phyloP scores from a whole-genome alignment of 2,797 vertebrate species.

The Siniperca obscura region DNA sequence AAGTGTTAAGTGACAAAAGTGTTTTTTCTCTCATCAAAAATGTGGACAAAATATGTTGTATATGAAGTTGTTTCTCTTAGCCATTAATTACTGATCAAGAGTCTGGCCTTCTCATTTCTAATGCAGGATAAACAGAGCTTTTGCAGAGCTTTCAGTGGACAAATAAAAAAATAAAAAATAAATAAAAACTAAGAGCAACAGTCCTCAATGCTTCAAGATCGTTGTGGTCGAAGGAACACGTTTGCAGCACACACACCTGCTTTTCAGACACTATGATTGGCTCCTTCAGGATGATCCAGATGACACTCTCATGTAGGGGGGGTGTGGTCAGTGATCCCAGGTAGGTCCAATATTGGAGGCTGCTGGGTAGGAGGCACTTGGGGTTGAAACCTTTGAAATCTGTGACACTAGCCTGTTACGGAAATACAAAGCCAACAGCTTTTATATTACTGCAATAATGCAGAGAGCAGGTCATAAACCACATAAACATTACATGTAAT shows the following conservation, averaged over 20 bases:
- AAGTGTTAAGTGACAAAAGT: neutral
- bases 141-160: neutral
- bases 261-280: slow-evolving; percentile 92
- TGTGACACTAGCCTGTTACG: slow-evolving; percentile 87
- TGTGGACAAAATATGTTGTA: too few relatives aligned
- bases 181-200: too few relatives aligned
- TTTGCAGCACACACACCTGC: slow-evolving; percentile 87
- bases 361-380: slow-evolving; percentile 92
- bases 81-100: neutral
- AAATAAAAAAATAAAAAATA: too few relatives aligned
- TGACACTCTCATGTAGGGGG: slow-evolving; percentile 94
- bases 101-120: neutral
- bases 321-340: slow-evolving; percentile 95
- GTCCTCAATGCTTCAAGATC: neutral
- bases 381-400: slow-evolving; percentile 94
- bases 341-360: slow-evolving; percentile 95
- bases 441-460: neutral
- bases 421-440: slow-evolving; percentile 14
- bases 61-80: neutral
- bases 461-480: neutral
- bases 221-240: neutral
- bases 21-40: neutral
- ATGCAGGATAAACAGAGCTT: neutral
- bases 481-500: neutral
- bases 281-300: slow-evolving; percentile 93